Evolutionary conservation across 2,113 vertebrate species (phyloP), one percentile per base, ranked within the genome.

Genomic region (Catharus minimus): DNA sequence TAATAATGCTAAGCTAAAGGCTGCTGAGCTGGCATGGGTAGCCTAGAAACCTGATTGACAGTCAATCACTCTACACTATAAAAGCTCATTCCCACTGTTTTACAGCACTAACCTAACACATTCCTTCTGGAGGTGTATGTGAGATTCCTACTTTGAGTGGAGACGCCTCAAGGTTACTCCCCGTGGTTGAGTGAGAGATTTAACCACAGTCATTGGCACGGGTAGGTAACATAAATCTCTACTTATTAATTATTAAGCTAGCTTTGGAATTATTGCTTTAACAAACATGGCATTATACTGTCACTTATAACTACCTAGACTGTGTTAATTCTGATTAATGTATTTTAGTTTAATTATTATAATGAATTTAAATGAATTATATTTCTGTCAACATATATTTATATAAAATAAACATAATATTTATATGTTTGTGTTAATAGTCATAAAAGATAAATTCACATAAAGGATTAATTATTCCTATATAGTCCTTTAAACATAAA

Each of bases 151-250:
- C 20, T 28, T 47, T 47, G 39, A 60, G 13, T 4, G 1, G n/a
- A 24, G 6, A 8, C 0, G 0, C 15, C n/a, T 66, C 38, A 53
- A 32, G 8, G 20, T 47, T 67, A 26, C 11, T 47, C 16, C 26
- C 43, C 2, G 2, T 81, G 53, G 23, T 4, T 0, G 0, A 41
- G 5, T 41, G 24, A 74, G 23, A 53, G 10, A n/a, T 60, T 60
- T 67, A 20, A 5, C 61, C 7, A 18, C 21, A 30, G 8, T 27
- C 46, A 53, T 13, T 60, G 24, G 2, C 27, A 53, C 12, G 11
- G 16, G 5, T 52, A 44, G 53, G 13, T 66, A 39, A 52, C 30
- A 57, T n/a, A 44, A 74, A 60, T 60, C 13, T 67, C 53, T 46
- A 41, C 9, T 41, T 56, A 49, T 30, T 47, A 47, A 62, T 21